Conservation (phyloP, 2,797 vertebrate genomes). For the Hoplostethus atlanticus region DNA sequence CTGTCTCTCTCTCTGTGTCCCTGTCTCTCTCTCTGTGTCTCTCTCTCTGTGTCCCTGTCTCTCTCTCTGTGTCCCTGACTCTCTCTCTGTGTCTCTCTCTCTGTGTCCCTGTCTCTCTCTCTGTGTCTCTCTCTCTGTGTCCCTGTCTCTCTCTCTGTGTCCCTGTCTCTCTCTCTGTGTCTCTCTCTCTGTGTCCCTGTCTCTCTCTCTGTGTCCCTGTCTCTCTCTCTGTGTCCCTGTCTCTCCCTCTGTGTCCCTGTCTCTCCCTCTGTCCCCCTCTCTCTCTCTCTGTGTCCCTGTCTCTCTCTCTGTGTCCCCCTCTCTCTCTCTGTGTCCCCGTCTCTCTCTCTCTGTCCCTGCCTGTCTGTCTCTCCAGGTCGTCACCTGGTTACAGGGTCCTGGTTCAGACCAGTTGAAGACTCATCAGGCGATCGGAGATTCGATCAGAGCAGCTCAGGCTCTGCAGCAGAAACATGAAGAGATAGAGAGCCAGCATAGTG, state of each 20-base stretch:
- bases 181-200: too few relatives aligned
- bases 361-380: constrained; percentile 84
- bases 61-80: too few relatives aligned
- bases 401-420: constrained; percentile 95
- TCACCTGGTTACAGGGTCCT: constrained; percentile 98
- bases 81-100: too few relatives aligned
- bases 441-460: constrained; percentile 94
- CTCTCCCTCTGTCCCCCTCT: too few relatives aligned
- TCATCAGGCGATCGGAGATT: constrained; percentile 97
- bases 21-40: too few relatives aligned
- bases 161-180: too few relatives aligned
- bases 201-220: not conserved
- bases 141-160: not conserved
- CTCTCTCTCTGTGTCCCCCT: not conserved
- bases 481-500: constrained; percentile 98
- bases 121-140: not conserved
- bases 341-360: not conserved
- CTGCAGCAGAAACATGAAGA: constrained; percentile 98
- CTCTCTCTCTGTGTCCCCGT: not conserved
- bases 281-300: too few relatives aligned
- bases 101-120: too few relatives aligned
- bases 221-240: too few relatives aligned
- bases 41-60: too few relatives aligned
- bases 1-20: not conserved
- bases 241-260: too few relatives aligned